Percentiles rank a stretch among this genome's conserved stretches.
Evolutionary conservation across 2,888 invertebrate genomes (phyloP).

Genomic region (Acleris sparsana): DNA sequence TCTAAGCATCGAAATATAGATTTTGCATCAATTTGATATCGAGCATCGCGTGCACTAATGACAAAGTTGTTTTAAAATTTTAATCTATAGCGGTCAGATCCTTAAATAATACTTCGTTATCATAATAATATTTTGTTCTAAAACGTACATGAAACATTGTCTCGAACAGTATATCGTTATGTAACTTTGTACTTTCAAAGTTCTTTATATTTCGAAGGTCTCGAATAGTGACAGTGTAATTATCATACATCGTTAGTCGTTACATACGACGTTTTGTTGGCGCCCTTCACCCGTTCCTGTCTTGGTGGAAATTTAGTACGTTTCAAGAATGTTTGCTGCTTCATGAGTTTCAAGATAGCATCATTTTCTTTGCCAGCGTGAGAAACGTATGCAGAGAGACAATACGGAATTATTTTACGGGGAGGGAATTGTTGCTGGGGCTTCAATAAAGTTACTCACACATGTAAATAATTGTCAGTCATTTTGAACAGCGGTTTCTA

Average conservation of each 20-base stretch:
- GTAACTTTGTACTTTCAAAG: slow-evolving; percentile 7
- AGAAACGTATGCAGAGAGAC: no score
- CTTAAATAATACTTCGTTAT: not conserved
- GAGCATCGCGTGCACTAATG: slow-evolving; percentile 14
- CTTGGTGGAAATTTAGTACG: slow-evolving; percentile 8
- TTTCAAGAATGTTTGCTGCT: not conserved
- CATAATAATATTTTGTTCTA: not conserved
- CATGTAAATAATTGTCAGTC: no score
- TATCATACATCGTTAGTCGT: not conserved
- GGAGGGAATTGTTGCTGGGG: no score
- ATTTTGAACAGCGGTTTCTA: no score
- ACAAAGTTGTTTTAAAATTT: slow-evolving; percentile 7
- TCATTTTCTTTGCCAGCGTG: no score
- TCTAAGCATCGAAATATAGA: no score
- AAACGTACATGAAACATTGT: not conserved
- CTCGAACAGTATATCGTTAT: not conserved
- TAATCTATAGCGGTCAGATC: not conserved
- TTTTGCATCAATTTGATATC: slow-evolving; percentile 4
- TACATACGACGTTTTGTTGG: not conserved
- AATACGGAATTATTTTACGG: no score
- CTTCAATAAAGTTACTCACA: no score
- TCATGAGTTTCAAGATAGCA: not conserved
- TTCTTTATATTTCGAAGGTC: slow-evolving; percentile 1
- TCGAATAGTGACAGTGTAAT: slow-evolving; percentile 6
- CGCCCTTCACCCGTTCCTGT: slow-evolving; percentile 5